A percentile compares a stretch with the other conserved stretches of the same genome.
phyloP scores from a whole-genome alignment of 1,140 invertebrate genomes.

The Capitella teleta region DNA sequence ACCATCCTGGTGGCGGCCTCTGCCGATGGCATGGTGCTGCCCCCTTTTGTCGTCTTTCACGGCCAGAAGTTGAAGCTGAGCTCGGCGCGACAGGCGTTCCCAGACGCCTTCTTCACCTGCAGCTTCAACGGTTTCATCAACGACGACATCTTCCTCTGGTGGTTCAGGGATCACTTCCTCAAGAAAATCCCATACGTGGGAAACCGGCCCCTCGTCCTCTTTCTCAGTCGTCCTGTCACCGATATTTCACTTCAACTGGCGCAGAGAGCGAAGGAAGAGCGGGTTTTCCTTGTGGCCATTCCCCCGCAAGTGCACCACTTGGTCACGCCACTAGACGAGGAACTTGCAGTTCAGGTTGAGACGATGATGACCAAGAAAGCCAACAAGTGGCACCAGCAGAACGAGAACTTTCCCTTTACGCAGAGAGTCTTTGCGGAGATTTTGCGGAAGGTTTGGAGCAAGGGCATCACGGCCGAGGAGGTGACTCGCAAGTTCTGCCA shows the following conservation, averaged over 20 bases:
- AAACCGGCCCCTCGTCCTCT: background rate
- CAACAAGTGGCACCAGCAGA: slow-evolving; percentile 1
- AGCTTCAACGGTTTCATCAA: background rate
- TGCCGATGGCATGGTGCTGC: slow-evolving; percentile 8
- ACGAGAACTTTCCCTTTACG: background rate
- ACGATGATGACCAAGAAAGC: background rate
- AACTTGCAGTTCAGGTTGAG: background rate
- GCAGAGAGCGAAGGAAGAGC: slow-evolving; percentile 5
- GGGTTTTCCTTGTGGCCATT: background rate
- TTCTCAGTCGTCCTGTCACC: background rate
- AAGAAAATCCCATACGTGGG: background rate
- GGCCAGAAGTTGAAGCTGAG: slow-evolving; percentile 3
- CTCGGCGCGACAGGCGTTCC: slow-evolving; percentile 6
- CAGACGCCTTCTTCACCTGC: slow-evolving; percentile 5
- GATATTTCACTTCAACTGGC: slow-evolving; percentile 2
- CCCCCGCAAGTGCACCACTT: background rate
- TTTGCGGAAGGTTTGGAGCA: slow-evolving; percentile 1
- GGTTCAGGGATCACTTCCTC: slow-evolving; percentile 12
- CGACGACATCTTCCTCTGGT: slow-evolving; percentile 8
- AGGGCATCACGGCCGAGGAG: background rate
- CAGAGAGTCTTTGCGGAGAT: slow-evolving; percentile 3
- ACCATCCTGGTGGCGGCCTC: slow-evolving; percentile 4
- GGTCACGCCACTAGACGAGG: background rate
- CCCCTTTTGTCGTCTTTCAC: slow-evolving; percentile 8
- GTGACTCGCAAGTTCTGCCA: background rate